Percentiles rank a stretch among this genome's conserved stretches.
Evolutionary conservation across 2,888 invertebrate species (phyloP).

Genomic region (Caenorhabditis panamensis): DNA sequence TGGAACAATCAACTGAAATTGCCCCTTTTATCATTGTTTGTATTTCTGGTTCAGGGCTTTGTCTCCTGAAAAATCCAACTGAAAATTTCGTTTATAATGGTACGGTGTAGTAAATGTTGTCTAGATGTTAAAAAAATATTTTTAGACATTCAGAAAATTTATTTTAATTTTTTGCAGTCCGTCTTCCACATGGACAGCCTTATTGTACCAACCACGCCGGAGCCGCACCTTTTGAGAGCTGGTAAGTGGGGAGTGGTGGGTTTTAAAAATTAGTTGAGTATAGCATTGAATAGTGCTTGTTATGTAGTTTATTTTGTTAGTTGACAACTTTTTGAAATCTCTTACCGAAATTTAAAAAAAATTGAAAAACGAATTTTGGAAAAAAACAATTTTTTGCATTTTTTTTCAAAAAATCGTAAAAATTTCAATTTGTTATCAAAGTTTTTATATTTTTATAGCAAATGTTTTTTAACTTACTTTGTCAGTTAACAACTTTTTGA

Average conservation of each 20-base stretch:
- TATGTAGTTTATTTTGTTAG: not conserved
- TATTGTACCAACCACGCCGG: constrained; percentile 56
- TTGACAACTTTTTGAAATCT: not conserved
- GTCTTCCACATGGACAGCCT: constrained; percentile 62
- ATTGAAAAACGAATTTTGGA: not conserved
- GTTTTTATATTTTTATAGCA: not conserved
- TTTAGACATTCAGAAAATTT: not conserved
- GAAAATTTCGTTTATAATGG: too few species aligned
- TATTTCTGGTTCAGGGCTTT: too few species aligned
- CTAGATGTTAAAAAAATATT: too few species aligned
- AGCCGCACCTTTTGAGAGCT: constrained; percentile 30
- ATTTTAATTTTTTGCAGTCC: constrained; percentile 32
- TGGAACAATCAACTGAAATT: too few species aligned
- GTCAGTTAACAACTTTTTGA: not conserved
- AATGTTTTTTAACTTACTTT: not conserved
- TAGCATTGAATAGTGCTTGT: too few species aligned
- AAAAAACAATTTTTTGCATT: not conserved
- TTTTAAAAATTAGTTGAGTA: not conserved
- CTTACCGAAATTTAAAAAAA: too few species aligned
- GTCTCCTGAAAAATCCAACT: too few species aligned
- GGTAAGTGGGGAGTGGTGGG: constrained; percentile 12
- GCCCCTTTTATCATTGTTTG: too few species aligned
- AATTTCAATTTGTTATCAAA: not conserved
- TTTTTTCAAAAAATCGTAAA: too few species aligned
- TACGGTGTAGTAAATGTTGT: too few species aligned